phyloP scores from a whole-genome alignment of 2,113 vertebrate species.

The Pteronura brasiliensis region DNA sequence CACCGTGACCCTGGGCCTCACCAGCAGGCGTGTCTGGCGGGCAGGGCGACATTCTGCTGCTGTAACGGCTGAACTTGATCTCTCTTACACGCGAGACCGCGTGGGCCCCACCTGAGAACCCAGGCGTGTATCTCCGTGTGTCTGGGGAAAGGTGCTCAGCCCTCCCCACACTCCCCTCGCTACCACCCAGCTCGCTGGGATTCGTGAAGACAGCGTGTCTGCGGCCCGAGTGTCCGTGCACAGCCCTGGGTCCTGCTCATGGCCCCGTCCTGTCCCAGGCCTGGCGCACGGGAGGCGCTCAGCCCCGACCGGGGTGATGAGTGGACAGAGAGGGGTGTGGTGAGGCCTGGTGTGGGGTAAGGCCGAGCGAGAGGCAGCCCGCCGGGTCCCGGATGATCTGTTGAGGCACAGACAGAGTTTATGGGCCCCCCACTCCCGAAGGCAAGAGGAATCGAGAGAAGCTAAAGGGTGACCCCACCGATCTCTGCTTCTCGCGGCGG shows the following conservation, averaged over 20 bases:
- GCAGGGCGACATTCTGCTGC: neutral
- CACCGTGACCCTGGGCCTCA: fast-evolving
- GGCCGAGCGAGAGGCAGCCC: neutral
- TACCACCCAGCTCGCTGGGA: neutral
- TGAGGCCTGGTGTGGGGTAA: fast-evolving
- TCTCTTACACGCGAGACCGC: neutral
- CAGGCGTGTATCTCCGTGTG: fast-evolving
- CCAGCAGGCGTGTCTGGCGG: fast-evolving
- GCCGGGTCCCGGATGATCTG: neutral
- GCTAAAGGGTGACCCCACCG: neutral
- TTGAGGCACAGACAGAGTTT: neutral
- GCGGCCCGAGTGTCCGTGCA: fast-evolving
- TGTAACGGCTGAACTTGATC: fast-evolving
- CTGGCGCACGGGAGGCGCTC: neutral
- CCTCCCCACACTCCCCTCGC: neutral
- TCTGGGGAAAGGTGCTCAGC: neutral
- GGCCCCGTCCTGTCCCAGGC: neutral
- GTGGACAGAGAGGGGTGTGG: too few species aligned
- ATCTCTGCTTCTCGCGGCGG: neutral
- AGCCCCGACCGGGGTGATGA: neutral
- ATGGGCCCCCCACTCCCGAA: neutral
- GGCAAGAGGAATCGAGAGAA: neutral
- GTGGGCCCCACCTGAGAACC: neutral
- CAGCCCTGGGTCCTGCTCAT: neutral
- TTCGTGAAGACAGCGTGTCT: fast-evolving